phyloP scores from a whole-genome alignment of 2,888 invertebrate species.

The Spilarctia lutea region DNA sequence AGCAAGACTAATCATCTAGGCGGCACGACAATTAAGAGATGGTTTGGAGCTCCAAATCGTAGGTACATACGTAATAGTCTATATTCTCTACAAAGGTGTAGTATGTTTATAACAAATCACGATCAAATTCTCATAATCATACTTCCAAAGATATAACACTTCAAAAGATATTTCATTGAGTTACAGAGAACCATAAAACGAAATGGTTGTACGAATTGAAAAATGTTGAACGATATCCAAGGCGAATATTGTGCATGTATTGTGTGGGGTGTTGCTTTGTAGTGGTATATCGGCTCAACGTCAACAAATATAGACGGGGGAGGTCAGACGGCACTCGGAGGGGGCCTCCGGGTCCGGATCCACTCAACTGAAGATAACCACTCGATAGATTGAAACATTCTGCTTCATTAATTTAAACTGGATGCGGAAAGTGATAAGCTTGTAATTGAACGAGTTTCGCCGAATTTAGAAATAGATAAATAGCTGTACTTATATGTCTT shows the following conservation, averaged over 20 bases:
- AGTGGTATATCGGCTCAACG: constrained; percentile 52
- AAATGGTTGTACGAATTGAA: constrained; percentile 25
- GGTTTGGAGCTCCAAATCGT: neutral
- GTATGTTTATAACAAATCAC: neutral
- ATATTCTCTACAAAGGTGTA: neutral
- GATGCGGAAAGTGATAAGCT: constrained; percentile 41
- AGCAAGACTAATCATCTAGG: neutral
- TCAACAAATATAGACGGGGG: constrained; percentile 63
- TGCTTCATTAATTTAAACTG: constrained; percentile 62
- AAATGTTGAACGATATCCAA: constrained; percentile 27
- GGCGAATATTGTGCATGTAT: constrained; percentile 36
- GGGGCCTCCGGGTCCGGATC: constrained; percentile 50
- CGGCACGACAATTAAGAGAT: neutral
- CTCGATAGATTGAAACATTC: constrained; percentile 63
- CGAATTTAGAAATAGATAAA: constrained; percentile 21
- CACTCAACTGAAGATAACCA: constrained; percentile 54
- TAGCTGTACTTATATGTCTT: constrained; percentile 13
- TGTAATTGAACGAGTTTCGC: neutral
- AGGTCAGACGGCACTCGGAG: constrained; percentile 55
- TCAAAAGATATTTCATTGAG: neutral
- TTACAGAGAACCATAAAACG: constrained; percentile 3
- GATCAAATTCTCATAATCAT: neutral
- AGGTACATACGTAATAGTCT: neutral
- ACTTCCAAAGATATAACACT: neutral
- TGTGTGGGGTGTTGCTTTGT: constrained; percentile 41